Evolutionary conservation across 2,113 vertebrate species (phyloP).

Genomic region (Anoplopoma fimbria): DNA sequence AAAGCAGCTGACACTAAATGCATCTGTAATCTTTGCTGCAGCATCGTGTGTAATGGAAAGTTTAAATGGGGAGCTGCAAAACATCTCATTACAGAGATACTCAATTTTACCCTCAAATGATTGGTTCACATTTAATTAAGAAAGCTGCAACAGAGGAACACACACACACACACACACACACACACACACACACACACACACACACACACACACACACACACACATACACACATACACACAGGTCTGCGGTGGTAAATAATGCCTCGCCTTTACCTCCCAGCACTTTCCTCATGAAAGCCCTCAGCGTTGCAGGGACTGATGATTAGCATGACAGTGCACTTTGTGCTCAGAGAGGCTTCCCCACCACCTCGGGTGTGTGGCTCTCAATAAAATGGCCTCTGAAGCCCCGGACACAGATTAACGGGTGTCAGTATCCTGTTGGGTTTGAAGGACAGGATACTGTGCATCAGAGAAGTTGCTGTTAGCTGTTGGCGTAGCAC

Average conservation of each 20-base stretch:
- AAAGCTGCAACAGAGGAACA: constrained; percentile 49
- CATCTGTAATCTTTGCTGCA: constrained; percentile 49
- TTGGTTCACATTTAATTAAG: constrained; percentile 72
- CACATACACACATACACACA: neutral
- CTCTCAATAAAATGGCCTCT: constrained; percentile 69
- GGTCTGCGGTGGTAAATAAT: constrained; percentile 49
- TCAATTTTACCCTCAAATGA: constrained; percentile 66
- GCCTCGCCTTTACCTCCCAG: constrained; percentile 39
- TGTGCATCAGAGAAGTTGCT: constrained; percentile 53
- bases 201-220: neutral
- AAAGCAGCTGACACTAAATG: constrained; percentile 47
- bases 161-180: constrained; percentile 3
- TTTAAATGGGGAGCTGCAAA: constrained; percentile 53
- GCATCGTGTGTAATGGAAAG: constrained; percentile 52
- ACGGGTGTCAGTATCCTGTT: constrained; percentile 60
- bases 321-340: constrained; percentile 78
- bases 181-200: neutral
- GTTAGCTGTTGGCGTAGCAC: constrained; percentile 14
- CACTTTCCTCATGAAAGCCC: constrained; percentile 51
- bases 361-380: constrained; percentile 36
- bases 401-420: constrained; percentile 68
- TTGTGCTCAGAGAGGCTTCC: constrained; percentile 54
- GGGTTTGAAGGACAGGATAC: constrained; percentile 50
- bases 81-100: constrained; percentile 60
- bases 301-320: constrained; percentile 37